A percentile compares a stretch with the other conserved stretches of the same genome.
Evolutionary conservation across 35 echinoderm and acorn worm species (phyloP).

Genomic region (Holothuria glaberrima): DNA sequence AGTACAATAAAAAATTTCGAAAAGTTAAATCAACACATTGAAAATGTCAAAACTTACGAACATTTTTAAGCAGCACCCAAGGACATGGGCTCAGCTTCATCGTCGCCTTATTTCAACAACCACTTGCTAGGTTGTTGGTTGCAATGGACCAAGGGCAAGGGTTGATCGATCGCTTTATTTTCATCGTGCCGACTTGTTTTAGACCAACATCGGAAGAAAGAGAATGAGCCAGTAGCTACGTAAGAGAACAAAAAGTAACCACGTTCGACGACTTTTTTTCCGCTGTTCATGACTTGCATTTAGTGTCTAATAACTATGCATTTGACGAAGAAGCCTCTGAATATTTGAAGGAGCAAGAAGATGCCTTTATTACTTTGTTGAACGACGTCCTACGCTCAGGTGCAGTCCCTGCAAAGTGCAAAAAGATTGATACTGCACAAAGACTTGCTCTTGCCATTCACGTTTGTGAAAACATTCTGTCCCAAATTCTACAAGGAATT

Average conservation of each 20-base stretch:
- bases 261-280: constrained; percentile 2
- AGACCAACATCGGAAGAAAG: constrained; percentile 11
- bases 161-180: neutral
- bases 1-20: neutral
- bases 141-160: neutral
- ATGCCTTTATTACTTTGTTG: neutral
- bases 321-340: neutral
- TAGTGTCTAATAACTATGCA: neutral
- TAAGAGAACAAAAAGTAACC: neutral
- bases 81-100: constrained; percentile 15
- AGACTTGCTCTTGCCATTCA: constrained; percentile 1
- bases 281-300: neutral
- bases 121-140: constrained; percentile 26
- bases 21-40: neutral
- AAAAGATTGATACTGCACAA: constrained; percentile 9
- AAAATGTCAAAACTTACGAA: constrained; percentile 27
- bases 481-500: neutral
- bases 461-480: neutral
- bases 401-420: constrained; percentile 1
- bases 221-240: neutral
- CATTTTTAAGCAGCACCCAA: constrained; percentile 27
- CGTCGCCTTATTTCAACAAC: constrained; percentile 16
- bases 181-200: neutral
- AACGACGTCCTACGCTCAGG: constrained; percentile 3
- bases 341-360: neutral